Conservation (phyloP, 2,113 vertebrate species). For the Eurypyga helias region DNA sequence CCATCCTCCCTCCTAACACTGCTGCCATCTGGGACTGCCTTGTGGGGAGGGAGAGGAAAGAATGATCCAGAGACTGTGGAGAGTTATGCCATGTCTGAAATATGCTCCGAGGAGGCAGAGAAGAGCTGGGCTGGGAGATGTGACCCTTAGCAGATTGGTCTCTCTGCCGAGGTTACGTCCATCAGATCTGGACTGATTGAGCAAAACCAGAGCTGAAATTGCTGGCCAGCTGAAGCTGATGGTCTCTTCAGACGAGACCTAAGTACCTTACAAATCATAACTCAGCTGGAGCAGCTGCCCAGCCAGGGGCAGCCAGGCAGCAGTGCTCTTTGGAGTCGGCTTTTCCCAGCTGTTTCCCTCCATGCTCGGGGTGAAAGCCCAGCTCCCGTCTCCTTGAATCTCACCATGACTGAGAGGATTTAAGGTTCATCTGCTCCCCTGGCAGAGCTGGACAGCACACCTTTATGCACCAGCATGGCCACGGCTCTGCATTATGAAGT, state of each 20-base stretch:
- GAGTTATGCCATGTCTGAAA: not conserved
- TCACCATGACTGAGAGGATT: not conserved
- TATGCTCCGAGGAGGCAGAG: not conserved
- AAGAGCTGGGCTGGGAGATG: not conserved
- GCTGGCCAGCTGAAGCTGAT: fast-evolving
- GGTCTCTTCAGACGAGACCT: not conserved
- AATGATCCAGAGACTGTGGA: not conserved
- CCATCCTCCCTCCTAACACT: not conserved
- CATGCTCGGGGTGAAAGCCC: not conserved
- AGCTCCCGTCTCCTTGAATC: not conserved
- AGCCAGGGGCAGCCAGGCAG: not conserved
- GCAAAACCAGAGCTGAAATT: not conserved
- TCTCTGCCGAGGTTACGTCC: not conserved
- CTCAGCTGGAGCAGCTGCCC: not conserved
- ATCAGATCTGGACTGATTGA: not conserved
- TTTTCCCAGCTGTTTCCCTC: not conserved
- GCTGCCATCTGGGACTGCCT: not conserved
- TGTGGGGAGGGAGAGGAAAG: not conserved
- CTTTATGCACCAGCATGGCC: not conserved
- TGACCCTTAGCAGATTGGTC: not conserved
- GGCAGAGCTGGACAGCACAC: not conserved
- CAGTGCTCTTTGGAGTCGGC: not conserved
- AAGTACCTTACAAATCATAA: not conserved
- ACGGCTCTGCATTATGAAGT: not conserved
- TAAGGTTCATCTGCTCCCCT: not conserved